Conservation (phyloP, 1,140 invertebrate species). For the Ganaspis sp. region DNA sequence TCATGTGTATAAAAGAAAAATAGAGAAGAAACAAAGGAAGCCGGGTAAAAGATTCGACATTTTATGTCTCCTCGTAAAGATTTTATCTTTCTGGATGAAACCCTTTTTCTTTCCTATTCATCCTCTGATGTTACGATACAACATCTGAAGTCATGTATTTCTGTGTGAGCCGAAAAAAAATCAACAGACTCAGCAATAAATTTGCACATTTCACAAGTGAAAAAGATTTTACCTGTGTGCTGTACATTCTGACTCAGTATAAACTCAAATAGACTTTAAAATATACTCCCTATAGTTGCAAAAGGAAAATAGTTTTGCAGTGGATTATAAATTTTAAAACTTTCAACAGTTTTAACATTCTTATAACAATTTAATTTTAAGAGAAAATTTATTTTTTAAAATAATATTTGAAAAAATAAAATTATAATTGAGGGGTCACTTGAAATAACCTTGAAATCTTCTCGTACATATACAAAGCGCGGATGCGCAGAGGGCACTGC, state of each 20-base stretch:
- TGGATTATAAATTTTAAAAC: too few relatives aligned
- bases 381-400: too few relatives aligned
- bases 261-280: slow-evolving; percentile 7
- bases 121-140: background rate
- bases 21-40: background rate
- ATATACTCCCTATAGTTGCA: background rate
- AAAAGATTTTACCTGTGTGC: slow-evolving; percentile 1
- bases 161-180: slow-evolving; percentile 1
- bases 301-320: background rate
- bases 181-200: slow-evolving; percentile 1
- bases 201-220: slow-evolving; percentile 12
- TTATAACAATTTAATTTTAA: too few relatives aligned
- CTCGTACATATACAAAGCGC: too few relatives aligned
- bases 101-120: slow-evolving; percentile 36
- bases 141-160: slow-evolving; percentile 3
- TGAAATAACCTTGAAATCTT: too few relatives aligned
- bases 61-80: slow-evolving; percentile 62
- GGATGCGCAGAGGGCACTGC: too few relatives aligned
- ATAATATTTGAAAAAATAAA: too few relatives aligned
- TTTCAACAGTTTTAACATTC: too few relatives aligned
- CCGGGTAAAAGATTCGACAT: slow-evolving; percentile 40
- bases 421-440: too few relatives aligned
- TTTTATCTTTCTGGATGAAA: slow-evolving; percentile 56
- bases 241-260: background rate
- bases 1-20: background rate